phyloP scores from a whole-genome alignment of 2,797 vertebrate species.

The Sebastolobus altivelis region DNA sequence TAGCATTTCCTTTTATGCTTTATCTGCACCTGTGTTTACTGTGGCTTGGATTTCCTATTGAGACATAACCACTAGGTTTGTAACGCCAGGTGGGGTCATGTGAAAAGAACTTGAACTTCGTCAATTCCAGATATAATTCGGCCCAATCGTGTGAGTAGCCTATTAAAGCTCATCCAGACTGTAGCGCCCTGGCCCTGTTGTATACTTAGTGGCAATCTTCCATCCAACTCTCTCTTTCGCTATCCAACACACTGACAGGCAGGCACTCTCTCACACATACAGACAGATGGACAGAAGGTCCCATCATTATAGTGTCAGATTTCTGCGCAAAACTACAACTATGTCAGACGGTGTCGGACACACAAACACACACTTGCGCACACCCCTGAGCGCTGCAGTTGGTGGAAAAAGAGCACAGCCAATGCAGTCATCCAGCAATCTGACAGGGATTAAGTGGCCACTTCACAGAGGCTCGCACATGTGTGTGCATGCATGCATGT shows the following conservation, averaged over 20 bases:
- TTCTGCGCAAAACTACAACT: constrained; percentile 77
- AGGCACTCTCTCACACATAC: constrained; percentile 60
- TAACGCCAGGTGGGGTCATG: constrained; percentile 48
- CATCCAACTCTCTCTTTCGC: constrained; percentile 54
- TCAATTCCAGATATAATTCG: constrained; percentile 58
- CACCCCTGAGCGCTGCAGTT: constrained; percentile 62
- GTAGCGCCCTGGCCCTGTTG: constrained; percentile 52
- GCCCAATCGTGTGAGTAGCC: constrained; percentile 51
- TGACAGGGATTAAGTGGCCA: constrained; percentile 79
- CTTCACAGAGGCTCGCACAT: constrained; percentile 65
- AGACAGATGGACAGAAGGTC: constrained; percentile 75
- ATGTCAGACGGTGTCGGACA: constrained; percentile 63
- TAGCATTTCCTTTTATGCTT: constrained; percentile 36
- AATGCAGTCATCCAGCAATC: constrained; percentile 73
- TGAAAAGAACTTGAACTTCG: constrained; percentile 54
- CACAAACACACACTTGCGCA: constrained; percentile 31
- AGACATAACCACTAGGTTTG: constrained; percentile 27
- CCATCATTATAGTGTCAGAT: constrained; percentile 77
- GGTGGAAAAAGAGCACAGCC: constrained; percentile 74
- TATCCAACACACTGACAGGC: constrained; percentile 59
- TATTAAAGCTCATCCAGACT: constrained; percentile 58
- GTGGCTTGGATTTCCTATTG: constrained; percentile 17
- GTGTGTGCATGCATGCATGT: constrained; percentile 50
- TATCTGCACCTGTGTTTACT: constrained; percentile 46
- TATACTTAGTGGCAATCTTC: constrained; percentile 59